phyloP scores from a whole-genome alignment of 2,888 invertebrate genomes.

The Pantelozetes paolii region DNA sequence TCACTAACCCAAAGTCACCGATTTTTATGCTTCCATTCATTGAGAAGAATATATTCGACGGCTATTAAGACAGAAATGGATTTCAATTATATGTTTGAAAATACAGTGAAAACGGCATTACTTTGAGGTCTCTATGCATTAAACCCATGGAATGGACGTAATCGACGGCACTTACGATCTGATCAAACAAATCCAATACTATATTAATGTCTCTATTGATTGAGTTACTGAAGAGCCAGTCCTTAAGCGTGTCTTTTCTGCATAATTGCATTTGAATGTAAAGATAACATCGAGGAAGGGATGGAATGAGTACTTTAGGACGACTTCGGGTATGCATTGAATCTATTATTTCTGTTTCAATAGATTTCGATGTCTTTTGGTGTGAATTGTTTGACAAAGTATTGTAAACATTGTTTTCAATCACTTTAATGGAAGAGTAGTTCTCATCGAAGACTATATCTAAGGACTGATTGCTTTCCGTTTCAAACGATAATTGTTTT shows the following conservation, averaged over 20 bases:
- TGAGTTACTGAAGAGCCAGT: conserved; percentile 66
- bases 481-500: not conserved
- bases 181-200: conserved; percentile 70
- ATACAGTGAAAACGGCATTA: conserved; percentile 51
- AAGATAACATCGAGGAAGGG: conserved; percentile 58
- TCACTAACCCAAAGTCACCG: conserved; percentile 97
- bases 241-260: conserved; percentile 76
- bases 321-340: not conserved
- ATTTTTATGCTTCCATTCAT: conserved; percentile 85
- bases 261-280: conserved; percentile 99
- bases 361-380: not conserved
- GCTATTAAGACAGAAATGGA: conserved; percentile 55
- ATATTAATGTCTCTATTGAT: conserved; percentile 43
- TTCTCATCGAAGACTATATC: conserved; percentile 31
- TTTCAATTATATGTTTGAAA: not conserved
- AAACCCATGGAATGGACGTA: conserved; percentile 88
- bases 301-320: not conserved
- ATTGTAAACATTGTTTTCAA: not conserved
- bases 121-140: conserved; percentile 94
- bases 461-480: not conserved
- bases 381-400: not conserved
- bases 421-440: conserved; percentile 11
- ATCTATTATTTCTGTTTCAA: conserved; percentile 49
- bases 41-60: conserved; percentile 89
- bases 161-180: conserved; percentile 89